Conservation (phyloP, 2,888 invertebrate species). For the Hybos culiciformis region DNA sequence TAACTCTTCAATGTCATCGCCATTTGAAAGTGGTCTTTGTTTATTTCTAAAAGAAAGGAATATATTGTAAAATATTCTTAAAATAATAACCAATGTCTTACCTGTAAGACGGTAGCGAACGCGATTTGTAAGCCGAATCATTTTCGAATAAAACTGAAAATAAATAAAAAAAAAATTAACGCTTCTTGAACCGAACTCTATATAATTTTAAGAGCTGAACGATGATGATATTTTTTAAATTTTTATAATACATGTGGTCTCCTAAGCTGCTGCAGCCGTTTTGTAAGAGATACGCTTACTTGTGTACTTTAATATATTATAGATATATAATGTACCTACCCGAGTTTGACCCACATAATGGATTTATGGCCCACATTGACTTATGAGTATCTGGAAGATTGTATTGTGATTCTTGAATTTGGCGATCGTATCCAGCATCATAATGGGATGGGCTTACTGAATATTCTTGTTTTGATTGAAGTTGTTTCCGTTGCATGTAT, state of each 20-base stretch:
- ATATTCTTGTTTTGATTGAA: background rate
- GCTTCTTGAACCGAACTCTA: background rate
- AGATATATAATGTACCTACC: conserved; percentile 37
- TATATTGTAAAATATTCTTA: too few species aligned
- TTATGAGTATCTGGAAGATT: conserved; percentile 17
- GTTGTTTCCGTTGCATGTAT: background rate
- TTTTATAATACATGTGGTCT: too few species aligned
- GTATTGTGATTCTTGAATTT: conserved; percentile 11
- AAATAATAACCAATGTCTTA: too few species aligned
- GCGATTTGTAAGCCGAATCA: conserved; percentile 41
- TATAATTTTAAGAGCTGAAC: too few species aligned
- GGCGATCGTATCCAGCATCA: conserved; percentile 4
- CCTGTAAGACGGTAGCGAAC: conserved; percentile 61
- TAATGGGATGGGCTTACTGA: conserved; percentile 1
- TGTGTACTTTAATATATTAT: background rate
- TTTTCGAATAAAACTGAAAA: conserved; percentile 46
- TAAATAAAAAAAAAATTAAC: conserved; percentile 13
- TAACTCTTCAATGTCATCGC: conserved; percentile 53
- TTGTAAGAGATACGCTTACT: too few species aligned
- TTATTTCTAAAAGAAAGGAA: too few species aligned
- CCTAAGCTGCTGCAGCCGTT: too few species aligned
- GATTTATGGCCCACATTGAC: conserved; percentile 19
- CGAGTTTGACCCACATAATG: conserved; percentile 48
- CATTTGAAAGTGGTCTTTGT: conserved; percentile 51
- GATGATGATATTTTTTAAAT: too few species aligned